These are phyloP conservation scores for Neoniphon sammara DNA, from an alignment of 2,797 vertebrate genomes.

Conservation along the genomic window DNA sequence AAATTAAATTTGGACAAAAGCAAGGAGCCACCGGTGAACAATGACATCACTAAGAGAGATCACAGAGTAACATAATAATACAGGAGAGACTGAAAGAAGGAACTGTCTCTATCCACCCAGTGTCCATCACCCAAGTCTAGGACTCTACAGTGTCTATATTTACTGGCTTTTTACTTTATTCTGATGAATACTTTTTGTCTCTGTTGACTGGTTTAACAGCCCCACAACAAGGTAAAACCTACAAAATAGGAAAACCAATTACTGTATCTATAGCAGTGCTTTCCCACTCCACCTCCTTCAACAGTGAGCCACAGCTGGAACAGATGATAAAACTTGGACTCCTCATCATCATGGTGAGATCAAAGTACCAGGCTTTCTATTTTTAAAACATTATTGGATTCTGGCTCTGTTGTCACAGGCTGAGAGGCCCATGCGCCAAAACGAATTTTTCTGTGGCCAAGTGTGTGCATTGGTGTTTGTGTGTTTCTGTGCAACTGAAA, in stretches of 20 bases:
- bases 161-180: conserved; percentile 44
- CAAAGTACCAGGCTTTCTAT: conserved; percentile 65
- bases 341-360: conserved; percentile 62
- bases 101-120: conserved; percentile 13
- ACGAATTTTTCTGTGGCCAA: background rate
- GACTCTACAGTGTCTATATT: conserved; percentile 29
- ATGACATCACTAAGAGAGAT: conserved; percentile 17
- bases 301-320: conserved; percentile 64
- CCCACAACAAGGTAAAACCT: conserved; percentile 46
- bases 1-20: conserved; percentile 47
- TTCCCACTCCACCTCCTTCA: conserved; percentile 2
- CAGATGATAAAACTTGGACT: conserved; percentile 65
- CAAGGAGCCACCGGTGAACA: background rate
- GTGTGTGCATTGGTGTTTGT: background rate
- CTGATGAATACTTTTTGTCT: conserved; percentile 35
- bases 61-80: conserved; percentile 36
- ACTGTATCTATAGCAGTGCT: conserved; percentile 32
- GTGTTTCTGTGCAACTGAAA: background rate
- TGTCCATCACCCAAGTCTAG: background rate
- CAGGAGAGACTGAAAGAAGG: conserved; percentile 22
- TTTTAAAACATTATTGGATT: conserved; percentile 61
- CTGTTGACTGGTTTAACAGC: conserved; percentile 40
- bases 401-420: conserved; percentile 37
- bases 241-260: conserved; percentile 59
- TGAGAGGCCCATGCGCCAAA: conserved; percentile 11